Evolutionary conservation across 2,113 vertebrate species (phyloP), one percentile per base, ranked within the genome.

Genomic region (Zosterops hypoxanthus): DNA sequence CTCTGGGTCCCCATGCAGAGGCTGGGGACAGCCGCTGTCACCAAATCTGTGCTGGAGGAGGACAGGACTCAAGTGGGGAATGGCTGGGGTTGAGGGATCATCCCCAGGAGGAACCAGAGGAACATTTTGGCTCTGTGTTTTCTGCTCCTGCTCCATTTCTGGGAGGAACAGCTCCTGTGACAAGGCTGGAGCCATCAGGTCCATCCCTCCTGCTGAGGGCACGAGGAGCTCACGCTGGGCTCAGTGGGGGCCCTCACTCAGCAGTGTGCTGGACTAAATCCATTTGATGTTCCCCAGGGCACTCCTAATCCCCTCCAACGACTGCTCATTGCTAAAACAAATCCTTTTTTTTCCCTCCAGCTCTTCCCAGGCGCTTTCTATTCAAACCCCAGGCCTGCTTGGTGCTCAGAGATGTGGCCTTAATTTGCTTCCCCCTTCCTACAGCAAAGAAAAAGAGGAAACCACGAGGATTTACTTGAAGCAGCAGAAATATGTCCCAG

Each of bases 1-100:
- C 61, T 61, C 34, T 6, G 0, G n/a, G 42, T 34, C n/a, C 41
- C n/a, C 2, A 5, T 4, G 11, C 47, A 65, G 53, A 31, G 31
- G 8, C 15, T 29, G 24, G 47, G 61, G 56, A 63, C 39, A 72
- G 14, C 16, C 33, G 6, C 49, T 56, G 44, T 60, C 39, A 11
- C 53, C 60, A 49, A 41, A 34, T 19, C 63, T 34, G 8, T 11
- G 33, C 24, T 9, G 34, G 23, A 64, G 57, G 4, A 78, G n/a
- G 55, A 23, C 15, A 18, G 31, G 33, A 80, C 14, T 15, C 3
- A 6, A 14, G 13, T 0, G 9, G 34, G 39, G 61, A 63, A 10
- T 13, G 5, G 14, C 47, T 47, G 12, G 21, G 59, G 26, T 8
- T 5, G 15, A 49, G 36, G 73, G 39, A 60, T 22, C 36, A 28